Base-by-base conservation (phyloP, 2,113 vertebrate species). In the Zosterops hypoxanthus region DNA sequence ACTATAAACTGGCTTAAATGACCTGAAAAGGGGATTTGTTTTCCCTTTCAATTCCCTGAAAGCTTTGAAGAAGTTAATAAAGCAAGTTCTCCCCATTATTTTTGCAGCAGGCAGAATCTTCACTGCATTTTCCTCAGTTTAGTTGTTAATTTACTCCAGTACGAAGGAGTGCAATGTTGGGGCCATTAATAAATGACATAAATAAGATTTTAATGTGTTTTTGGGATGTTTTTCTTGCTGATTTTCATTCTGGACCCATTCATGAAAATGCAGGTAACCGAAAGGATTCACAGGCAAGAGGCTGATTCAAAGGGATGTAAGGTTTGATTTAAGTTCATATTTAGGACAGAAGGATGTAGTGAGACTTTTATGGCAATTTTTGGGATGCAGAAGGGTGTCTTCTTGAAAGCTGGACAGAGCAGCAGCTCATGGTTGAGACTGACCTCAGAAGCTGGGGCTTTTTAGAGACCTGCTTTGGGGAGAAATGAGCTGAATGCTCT, bases 51-150 rank as follows among this genome's bases (percentile, higher is more conserved):
- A 73, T 73, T 76, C 85, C 52, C 82, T 24, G 5, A 71, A 94
- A 97, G 76, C 81, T 79, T 92, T 64, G 29, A 41, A 82, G 81
- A 61, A 76, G 29, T 95, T 87, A 92, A 82, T 93, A 90, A 95
- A 91, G 29, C 66, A 88, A 92, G 64, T 93, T 88, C n/a, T 88
- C 12, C 0, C 2, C 17, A 19, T 69, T 81, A 16, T 72, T 55
- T 90, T 87, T 90, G 41, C 47, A 90, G 44, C 72, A 47, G 55
- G 31, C 33, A 92, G 26, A 55, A 47, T 63, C 31, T 66, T 71
- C 50, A 25, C 11, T 36, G 24, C 33, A 33, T 49, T 21, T 46
- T 28, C 13, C 23, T 24, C 69, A 57, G 14, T 44, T 78, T 80
- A 75, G 36, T 70, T 85, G 49, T 61, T 90, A 42, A 42, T 75